Base-by-base conservation (phyloP, 2,113 vertebrate genomes). In the Ictalurus furcatus region DNA sequence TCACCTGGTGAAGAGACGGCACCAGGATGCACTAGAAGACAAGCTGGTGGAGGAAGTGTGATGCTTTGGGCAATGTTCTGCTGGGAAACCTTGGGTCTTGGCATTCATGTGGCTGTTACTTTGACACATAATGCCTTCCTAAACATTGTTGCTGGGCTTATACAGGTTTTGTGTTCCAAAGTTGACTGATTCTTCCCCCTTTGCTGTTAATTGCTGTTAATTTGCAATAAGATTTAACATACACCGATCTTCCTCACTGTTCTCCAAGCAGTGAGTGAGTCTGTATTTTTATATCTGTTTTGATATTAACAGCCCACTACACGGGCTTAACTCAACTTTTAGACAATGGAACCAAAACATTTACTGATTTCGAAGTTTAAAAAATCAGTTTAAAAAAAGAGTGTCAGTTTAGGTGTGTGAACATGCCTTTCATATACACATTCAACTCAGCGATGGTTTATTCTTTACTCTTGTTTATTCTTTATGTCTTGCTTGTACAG, bases 401-500 rank as follows among this genome's bases (percentile, higher is more conserved):
- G 65, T n/a, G 28, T 71, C n/a, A 7, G n/a, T 71, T 14, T 71
- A 14, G 25, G 65, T 67, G 28, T 67, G 65, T 67, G 28, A 3
- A n/a, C 23, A 25, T 63, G 61, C 7, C 61, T 25, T 63, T 63
- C 8, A 63, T 21, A 65, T 21, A 65, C 63, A 71, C 30, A 71
- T 30, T 19, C 16, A 37, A 6, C 0, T 16, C n/a, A 34, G 67
- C 67, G 14, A 34, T 71, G 34, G 8, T 73, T 21, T n/a, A 5
- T 11, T 74, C 63, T 59, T 40, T 58, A 5, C 9, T 12, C 19
- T 78, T 88, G 12, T 74, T 37, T 19, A 0, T 74, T 14, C 48
- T 52, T 52, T 52, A 48, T 67, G 3, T 21, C 25, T 63, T 80
- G 12, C 54, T 69, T 65, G 3, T 83, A 40, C 93, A 99, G 98